Evolutionary conservation across 2,797 vertebrate species (phyloP), one percentile per base, ranked within the genome.

Genomic region (Scolopax rusticola): DNA sequence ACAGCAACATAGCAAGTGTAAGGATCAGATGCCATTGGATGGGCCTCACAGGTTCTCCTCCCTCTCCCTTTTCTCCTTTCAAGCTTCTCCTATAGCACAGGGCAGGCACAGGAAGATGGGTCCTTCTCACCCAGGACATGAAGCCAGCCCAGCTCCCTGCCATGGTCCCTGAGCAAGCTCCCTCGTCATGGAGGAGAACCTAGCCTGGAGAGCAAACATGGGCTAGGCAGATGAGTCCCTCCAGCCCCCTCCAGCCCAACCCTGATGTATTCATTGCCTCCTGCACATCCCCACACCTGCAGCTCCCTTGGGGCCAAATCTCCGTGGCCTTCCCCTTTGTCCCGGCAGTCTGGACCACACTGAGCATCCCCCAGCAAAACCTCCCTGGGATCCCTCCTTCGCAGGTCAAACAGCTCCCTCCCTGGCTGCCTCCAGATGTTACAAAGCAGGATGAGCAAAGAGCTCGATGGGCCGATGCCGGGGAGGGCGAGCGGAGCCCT

Each of bases 351-450:
- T 27, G 68, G 67, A 56, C 38, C 25, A 2, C 17, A 5, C 23
- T 4, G 30, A 74, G 50, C 61, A 70, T 50, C 50, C 56, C 33
- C 0, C 1, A 57, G 33, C 25, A 86, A 38, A 89, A 68, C 13
- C 4, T n/a, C 4, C 25, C 71, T 0, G 0, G 32, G 30, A 24
- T 16, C 28, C 11, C 21, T 57, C 65, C 41, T 48, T 18, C 2
- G 0, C 0, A 3, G 36, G 15, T 15, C 43, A 54, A 33, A 51
- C 0, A 0, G 20, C 45, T 70, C 75, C 53, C 33, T 48, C 75
- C 30, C 8, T 0, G 0, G 25, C 60, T 25, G 61, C 64, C 73
- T 57, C 0, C 0, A 20, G 45, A 47, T 1, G 1, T 3, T 65
- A 36, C 25, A n/a, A 16, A 67, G 12, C 1, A 4, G 76, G 83